Percentiles rank a stretch among this genome's conserved stretches.
Conservation (phyloP, 1,140 invertebrate species). For the Cyrtorhinus lividipennis region DNA sequence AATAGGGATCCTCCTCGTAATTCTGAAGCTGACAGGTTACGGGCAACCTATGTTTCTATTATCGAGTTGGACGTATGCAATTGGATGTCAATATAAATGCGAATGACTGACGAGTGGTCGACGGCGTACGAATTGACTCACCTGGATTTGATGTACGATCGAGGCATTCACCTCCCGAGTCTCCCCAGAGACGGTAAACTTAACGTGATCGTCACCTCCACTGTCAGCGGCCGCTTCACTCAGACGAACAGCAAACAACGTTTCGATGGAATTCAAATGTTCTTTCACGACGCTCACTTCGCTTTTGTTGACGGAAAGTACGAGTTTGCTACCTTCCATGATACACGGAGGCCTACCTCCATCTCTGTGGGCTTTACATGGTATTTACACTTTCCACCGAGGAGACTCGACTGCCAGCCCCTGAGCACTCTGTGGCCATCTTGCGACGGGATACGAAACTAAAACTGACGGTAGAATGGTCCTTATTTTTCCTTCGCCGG, state of each 20-base stretch:
- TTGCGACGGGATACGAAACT: background rate
- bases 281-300: slow-evolving; percentile 3
- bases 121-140: background rate
- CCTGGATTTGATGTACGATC: background rate
- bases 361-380: slow-evolving; percentile 14
- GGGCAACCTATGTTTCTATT: background rate
- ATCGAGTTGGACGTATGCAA: background rate
- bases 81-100: no score
- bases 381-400: slow-evolving; percentile 12
- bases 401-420: background rate
- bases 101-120: no score
- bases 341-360: slow-evolving; percentile 13
- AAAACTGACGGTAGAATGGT: no score
- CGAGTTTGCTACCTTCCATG: slow-evolving; percentile 15
- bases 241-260: slow-evolving; percentile 16
- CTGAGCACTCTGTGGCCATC: slow-evolving; percentile 14
- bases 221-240: background rate
- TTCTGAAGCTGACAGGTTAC: background rate
- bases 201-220: background rate
- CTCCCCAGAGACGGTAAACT: background rate
- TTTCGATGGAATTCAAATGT: slow-evolving; percentile 5
- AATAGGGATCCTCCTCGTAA: background rate
- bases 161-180: background rate
- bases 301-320: slow-evolving; percentile 12
- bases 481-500: no score